Percentiles rank a stretch among this genome's conserved stretches.
phyloP scores from a whole-genome alignment of 2,797 vertebrate species.

The Eospalax fontanierii region DNA sequence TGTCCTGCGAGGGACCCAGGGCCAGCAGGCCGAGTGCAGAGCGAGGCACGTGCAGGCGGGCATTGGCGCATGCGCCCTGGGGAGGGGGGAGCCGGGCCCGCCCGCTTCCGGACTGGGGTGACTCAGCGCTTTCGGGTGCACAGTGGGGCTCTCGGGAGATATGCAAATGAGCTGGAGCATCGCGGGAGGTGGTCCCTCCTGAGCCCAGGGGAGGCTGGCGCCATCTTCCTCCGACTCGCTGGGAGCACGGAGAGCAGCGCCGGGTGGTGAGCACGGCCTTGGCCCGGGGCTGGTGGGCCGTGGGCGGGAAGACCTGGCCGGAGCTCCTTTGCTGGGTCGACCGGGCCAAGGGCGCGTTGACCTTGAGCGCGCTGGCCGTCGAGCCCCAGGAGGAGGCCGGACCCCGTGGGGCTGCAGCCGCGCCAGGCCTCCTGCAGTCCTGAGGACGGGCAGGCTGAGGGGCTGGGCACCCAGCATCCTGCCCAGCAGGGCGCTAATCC shows the following conservation, averaged over 20 bases:
- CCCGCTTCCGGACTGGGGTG: background rate
- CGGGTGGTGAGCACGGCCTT: background rate
- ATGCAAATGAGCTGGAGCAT: constrained; percentile 62
- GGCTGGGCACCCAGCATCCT: background rate
- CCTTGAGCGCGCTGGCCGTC: too few species aligned
- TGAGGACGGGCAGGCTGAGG: background rate
- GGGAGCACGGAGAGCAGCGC: too few species aligned
- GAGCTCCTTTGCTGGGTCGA: background rate
- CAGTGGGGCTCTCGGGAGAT: constrained; percentile 56
- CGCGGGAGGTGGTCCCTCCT: constrained; percentile 34
- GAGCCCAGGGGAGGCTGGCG: accelerated
- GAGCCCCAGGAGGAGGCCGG: too few species aligned
- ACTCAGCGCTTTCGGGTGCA: background rate
- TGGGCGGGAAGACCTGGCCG: background rate
- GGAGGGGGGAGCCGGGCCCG: background rate
- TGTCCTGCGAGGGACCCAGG: background rate
- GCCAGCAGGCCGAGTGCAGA: background rate
- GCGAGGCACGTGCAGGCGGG: too few species aligned
- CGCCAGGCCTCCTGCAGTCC: background rate
- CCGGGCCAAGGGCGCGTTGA: too few species aligned
- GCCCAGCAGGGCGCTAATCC: background rate
- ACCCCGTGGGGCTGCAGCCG: background rate
- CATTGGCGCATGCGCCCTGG: background rate
- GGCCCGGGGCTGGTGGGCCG: too few species aligned
- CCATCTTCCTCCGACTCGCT: accelerated